Evolutionary conservation across 2,797 vertebrate genomes (phyloP), one percentile per base, ranked within the genome.

Genomic region (Melopsittacus undulatus): DNA sequence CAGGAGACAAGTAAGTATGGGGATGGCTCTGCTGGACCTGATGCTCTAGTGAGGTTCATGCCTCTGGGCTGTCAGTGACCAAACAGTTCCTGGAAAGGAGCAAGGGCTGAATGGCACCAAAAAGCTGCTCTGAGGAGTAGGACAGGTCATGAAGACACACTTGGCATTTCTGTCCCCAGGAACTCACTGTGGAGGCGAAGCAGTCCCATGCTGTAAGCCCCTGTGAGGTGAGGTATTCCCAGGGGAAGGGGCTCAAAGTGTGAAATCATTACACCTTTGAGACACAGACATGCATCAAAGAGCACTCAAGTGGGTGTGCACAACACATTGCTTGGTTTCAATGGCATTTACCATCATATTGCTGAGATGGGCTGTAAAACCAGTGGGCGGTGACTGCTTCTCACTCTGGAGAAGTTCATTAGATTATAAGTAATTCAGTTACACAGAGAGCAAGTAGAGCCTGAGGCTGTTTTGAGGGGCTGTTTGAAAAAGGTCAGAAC

Each of bases 341-440:
- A 36, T 26, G 88, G 94, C 95, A 92, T 95, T 96, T 94, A 82
- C 80, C 86, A 89, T 46, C 77, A 68, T 79, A 91, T 79, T 68
- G 85, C 90, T 63, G 72, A 79, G 83, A 90, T 23, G 67, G 89
- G 83, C 86, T 96, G 80, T 63, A 95, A 95, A 95, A 86, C 74
- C 83, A 57, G 95, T 92, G 94, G 95, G 92, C 3, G 88, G 95
- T 91, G 92, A 94, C 70, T 42, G 74, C 77, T 95, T 86, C 91
- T 94, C 91, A 88, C 89, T 59, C 86, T 32, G 45, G 69, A 90
- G 79, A 92, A 94, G 92, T 96, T 96, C 94, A 96, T 97, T 91
- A 96, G 91, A 94, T 96, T 95, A 94, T 61, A 90, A 90, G 67
- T 89, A 96, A 97, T 96, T 90, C 56, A 46, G 84, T 95, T 95